Conservation (phyloP, 2,888 invertebrate genomes). For the Plebejus melissa region DNA sequence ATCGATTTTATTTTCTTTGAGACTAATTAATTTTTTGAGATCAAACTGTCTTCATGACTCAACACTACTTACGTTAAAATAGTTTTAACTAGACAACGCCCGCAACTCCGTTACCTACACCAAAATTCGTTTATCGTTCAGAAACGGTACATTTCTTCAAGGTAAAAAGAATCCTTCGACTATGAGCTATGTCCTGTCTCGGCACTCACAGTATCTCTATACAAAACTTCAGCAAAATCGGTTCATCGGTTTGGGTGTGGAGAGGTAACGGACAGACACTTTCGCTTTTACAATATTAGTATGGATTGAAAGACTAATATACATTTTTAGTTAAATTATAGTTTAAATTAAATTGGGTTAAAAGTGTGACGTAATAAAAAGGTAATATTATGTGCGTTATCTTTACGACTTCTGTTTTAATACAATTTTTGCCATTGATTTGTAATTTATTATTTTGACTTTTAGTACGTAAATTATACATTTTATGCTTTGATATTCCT, state of each 20-base stretch:
- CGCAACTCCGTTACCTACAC: no score
- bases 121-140: no score
- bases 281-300: no score
- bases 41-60: not conserved
- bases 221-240: no score
- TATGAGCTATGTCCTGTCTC: not conserved
- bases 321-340: not conserved
- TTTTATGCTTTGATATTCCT: not conserved
- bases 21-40: not conserved
- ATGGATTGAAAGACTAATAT: no score
- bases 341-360: not conserved
- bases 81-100: no score
- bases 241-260: no score
- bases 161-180: no score
- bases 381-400: not conserved
- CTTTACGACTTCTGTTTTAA: not conserved
- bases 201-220: no score
- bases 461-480: not conserved
- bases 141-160: no score
- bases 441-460: not conserved
- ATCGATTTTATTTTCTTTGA: not conserved
- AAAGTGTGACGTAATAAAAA: not conserved
- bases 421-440: not conserved
- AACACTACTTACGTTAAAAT: not conserved
- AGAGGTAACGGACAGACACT: no score